Evolutionary conservation across 2,113 vertebrate genomes (phyloP).

Genomic region (Eptatretus burgeri): DNA sequence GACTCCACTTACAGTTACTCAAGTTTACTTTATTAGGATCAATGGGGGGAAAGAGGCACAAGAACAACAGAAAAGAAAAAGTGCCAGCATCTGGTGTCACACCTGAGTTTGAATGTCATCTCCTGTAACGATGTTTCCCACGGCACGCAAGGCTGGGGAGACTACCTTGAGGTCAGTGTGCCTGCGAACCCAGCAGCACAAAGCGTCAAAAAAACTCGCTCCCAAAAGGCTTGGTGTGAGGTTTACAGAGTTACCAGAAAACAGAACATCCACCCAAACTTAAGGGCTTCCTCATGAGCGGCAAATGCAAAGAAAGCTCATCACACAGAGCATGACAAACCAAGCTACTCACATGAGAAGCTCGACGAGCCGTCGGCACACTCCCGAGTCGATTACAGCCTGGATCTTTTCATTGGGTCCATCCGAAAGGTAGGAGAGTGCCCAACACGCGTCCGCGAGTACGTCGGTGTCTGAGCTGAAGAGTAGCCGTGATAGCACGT

Average conservation of each 20-base stretch:
- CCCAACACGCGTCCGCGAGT: slow-evolving; percentile 86
- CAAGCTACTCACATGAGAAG: slow-evolving; percentile 43
- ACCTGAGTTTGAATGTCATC: slow-evolving; percentile 95
- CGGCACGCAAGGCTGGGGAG: slow-evolving; percentile 66
- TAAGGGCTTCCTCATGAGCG: too few species aligned
- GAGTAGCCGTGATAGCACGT: slow-evolving; percentile 75
- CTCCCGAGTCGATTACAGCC: slow-evolving; percentile 86
- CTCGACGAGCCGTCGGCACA: slow-evolving; percentile 82
- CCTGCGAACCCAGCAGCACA: slow-evolving; percentile 20
- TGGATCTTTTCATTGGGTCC: slow-evolving; percentile 97
- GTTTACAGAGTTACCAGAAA: too few species aligned
- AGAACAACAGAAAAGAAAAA: too few species aligned
- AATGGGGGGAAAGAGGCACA: too few species aligned
- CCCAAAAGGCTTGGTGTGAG: too few species aligned
- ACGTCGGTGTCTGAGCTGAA: slow-evolving; percentile 89
- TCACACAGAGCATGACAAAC: too few species aligned
- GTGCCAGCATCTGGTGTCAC: neutral
- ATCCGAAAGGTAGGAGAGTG: slow-evolving; percentile 76
- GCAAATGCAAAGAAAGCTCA: too few species aligned
- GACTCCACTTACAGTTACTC: too few species aligned
- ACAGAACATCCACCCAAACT: too few species aligned
- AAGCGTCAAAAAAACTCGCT: slow-evolving; percentile 7
- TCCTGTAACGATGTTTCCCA: slow-evolving; percentile 85
- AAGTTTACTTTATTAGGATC: too few species aligned
- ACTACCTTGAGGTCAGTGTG: slow-evolving; percentile 90